Evolutionary conservation across 2,113 vertebrate species (phyloP).

Genomic region (Colistium nudipinnis): DNA sequence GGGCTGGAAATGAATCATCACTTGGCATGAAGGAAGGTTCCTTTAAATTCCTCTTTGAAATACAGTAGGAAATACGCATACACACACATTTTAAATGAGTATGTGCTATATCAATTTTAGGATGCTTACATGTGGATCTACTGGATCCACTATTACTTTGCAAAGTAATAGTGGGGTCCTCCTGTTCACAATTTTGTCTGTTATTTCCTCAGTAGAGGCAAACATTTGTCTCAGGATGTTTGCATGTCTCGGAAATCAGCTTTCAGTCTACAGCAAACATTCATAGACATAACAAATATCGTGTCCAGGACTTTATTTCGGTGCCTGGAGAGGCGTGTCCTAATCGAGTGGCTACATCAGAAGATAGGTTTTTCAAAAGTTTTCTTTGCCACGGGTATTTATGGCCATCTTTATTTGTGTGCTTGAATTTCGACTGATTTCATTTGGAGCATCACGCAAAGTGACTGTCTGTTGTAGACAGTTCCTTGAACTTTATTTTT

Average conservation of each 20-base stretch:
- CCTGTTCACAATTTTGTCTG: neutral
- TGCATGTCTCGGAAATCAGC: neutral
- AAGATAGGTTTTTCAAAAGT: neutral
- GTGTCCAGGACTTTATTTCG: slow-evolving; percentile 8
- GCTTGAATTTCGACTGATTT: too few species aligned
- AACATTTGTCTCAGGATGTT: slow-evolving; percentile 29
- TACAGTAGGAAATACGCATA: too few species aligned
- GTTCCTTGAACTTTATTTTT: too few species aligned
- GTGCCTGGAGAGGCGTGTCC: neutral
- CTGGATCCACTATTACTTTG: too few species aligned
- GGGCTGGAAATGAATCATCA: too few species aligned
- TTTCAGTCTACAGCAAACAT: slow-evolving; percentile 12
- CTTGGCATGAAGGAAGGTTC: too few species aligned
- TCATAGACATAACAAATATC: slow-evolving; percentile 23
- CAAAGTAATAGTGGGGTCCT: too few species aligned
- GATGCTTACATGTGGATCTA: neutral
- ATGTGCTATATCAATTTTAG: neutral
- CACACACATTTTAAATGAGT: neutral
- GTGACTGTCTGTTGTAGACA: too few species aligned
- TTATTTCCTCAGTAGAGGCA: slow-evolving; percentile 14
- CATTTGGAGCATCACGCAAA: too few species aligned
- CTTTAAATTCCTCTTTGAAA: too few species aligned
- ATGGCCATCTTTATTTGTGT: too few species aligned
- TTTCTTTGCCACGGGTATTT: too few species aligned
- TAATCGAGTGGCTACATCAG: neutral